Evolutionary conservation across 2,888 invertebrate species (phyloP), one percentile per base, ranked within the genome.

Genomic region (Orthosia gracilis): DNA sequence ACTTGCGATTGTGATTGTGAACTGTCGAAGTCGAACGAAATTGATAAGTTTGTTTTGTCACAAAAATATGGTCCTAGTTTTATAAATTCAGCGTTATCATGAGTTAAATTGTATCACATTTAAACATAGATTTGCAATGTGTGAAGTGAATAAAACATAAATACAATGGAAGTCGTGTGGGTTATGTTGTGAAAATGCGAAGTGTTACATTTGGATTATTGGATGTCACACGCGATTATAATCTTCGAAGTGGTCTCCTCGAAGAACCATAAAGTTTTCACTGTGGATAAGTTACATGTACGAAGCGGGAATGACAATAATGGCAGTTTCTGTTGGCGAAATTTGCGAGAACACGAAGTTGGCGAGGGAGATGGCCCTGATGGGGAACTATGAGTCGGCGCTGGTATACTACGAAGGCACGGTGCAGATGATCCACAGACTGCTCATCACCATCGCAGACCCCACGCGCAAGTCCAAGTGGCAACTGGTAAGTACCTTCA

Each of bases 381-480:
- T 98, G 92, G 99, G 99, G 31, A 99, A 99, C 95, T 99, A 99
- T 92, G 99, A 99, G 91, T 98, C 98, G 82, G 98, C 99, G 40
- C 97, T 98, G 85, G 98, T 99, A 75, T 99, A 99, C 94, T 99
- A 99, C 93, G 98, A 99, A 93, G 98, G 99, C 69, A 98, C 98
- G 15, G 97, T 99, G 75, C 98, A 99, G 93, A 98, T 99, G 97
- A 98, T 99, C 88, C 98, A 98, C 89, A 97, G 98, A 89, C 97
- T 99, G 77, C 97, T 99, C 61, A 97, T 97, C 49, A 98, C 98
- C 69, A 98, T 98, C 80, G 97, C 97, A 18, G 99, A 99, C 93
- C 98, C 98, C 54, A 97, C 98, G 76, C 97, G 98, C 81, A 98
- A 98, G 94, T 98, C 98, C 76, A 98, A 98, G 95, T 99, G 99